Evolutionary conservation across 2,888 invertebrate genomes (phyloP).

Genomic region (Thera britannica): DNA sequence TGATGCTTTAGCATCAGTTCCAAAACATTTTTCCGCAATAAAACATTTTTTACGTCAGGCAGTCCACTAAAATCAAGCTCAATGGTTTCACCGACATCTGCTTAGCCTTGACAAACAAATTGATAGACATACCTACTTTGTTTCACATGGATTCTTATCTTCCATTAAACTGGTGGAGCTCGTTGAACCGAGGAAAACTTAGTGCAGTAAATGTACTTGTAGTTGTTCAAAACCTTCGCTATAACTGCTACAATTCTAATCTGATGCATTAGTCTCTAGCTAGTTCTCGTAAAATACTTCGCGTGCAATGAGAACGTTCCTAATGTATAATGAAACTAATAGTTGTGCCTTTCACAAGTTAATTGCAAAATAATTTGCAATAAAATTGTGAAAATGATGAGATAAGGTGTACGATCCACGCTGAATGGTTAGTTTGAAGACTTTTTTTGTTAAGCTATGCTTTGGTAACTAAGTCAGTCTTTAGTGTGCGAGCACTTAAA

Average conservation of each 20-base stretch:
- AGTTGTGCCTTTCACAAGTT: conserved; percentile 14
- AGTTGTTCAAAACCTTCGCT: neutral
- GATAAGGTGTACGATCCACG: neutral
- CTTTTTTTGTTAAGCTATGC: conserved; percentile 4
- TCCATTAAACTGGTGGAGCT: neutral
- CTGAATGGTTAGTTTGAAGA: neutral
- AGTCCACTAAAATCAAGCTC: too few relatives aligned
- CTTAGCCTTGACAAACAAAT: too few relatives aligned
- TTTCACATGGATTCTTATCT: neutral
- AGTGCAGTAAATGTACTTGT: neutral
- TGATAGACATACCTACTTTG: too few relatives aligned
- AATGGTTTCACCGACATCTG: too few relatives aligned
- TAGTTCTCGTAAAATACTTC: neutral
- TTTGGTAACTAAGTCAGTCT: conserved; percentile 13
- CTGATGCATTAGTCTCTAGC: neutral
- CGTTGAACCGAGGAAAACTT: neutral
- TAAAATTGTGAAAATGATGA: conserved; percentile 2
- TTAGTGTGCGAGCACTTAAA: too few relatives aligned
- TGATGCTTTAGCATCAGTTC: too few relatives aligned
- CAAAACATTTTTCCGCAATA: too few relatives aligned
- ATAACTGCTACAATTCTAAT: neutral
- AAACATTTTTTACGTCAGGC: too few relatives aligned
- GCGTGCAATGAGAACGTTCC: neutral
- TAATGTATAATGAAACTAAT: conserved; percentile 7
- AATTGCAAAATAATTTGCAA: conserved; percentile 13